phyloP scores from a whole-genome alignment of 2,797 vertebrate species.

The Sibirionetta formosa region DNA sequence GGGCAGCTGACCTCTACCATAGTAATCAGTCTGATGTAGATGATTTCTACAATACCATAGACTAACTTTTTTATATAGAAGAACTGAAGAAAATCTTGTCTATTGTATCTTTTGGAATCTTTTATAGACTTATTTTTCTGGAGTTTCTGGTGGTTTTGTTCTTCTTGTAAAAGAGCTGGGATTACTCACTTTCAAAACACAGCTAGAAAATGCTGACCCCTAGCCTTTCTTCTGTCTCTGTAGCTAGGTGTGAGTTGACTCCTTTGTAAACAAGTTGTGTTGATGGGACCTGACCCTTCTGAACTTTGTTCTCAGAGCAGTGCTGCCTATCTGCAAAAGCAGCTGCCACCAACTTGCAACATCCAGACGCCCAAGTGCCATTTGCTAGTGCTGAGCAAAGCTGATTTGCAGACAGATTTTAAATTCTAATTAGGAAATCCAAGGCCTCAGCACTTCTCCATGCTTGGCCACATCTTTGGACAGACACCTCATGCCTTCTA shows the following conservation, averaged over 20 bases:
- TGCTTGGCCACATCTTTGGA: neutral
- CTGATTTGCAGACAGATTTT: neutral
- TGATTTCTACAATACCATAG: neutral
- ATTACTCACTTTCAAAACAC: neutral
- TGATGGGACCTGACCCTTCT: neutral
- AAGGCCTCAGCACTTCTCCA: neutral
- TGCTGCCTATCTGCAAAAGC: neutral
- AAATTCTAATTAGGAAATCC: neutral
- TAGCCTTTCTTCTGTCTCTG: neutral
- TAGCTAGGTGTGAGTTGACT: neutral
- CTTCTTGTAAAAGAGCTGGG: too few relatives aligned
- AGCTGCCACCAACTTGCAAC: neutral
- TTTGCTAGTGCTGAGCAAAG: neutral
- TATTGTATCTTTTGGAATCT: neutral
- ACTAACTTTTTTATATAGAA: neutral
- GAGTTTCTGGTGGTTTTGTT: neutral
- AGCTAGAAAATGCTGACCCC: neutral
- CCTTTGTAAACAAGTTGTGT: neutral
- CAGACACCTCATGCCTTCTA: neutral
- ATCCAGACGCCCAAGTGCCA: neutral
- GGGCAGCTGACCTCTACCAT: neutral
- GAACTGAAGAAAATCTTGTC: neutral
- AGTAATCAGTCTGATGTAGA: neutral
- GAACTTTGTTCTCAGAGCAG: neutral
- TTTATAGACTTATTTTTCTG: rapidly evolving